These are phyloP conservation scores for Teinopalpus imperialis DNA, from an alignment of 2,888 invertebrate genomes.

Conservation along the genomic window DNA sequence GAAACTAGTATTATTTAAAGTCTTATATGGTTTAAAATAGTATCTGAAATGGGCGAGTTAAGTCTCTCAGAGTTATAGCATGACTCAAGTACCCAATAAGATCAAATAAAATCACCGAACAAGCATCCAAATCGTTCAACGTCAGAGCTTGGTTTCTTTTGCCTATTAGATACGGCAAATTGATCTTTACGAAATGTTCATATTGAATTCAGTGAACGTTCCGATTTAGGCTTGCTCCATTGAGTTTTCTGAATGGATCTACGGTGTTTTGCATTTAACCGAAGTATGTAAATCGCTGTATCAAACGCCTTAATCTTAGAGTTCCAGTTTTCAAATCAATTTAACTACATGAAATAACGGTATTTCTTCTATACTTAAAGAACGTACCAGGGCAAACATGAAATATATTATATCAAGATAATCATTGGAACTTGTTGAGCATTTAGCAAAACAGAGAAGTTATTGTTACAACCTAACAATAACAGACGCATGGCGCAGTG, in stretches of 20 bases:
- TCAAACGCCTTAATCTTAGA: too few relatives aligned
- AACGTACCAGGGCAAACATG: too few relatives aligned
- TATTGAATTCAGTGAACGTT: constrained; percentile 10
- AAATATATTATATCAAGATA: too few relatives aligned
- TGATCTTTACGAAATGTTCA: constrained; percentile 22
- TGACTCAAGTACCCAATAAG: constrained; percentile 20
- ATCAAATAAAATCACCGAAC: constrained; percentile 24
- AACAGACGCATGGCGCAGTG: too few relatives aligned
- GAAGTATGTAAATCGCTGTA: not conserved
- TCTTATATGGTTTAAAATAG: too few relatives aligned
- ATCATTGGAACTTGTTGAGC: too few relatives aligned
- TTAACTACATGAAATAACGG: too few relatives aligned
- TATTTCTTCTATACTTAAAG: too few relatives aligned
- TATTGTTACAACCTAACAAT: too few relatives aligned
- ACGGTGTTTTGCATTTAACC: constrained; percentile 17
- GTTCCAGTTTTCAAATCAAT: too few relatives aligned
- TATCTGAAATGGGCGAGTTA: constrained; percentile 5
- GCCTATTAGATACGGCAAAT: constrained; percentile 28
- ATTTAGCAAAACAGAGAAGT: too few relatives aligned
- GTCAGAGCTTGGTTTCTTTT: constrained; percentile 25
- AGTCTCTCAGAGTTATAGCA: constrained; percentile 9
- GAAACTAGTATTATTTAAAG: too few relatives aligned
- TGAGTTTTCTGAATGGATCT: constrained; percentile 10
- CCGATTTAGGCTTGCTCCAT: not conserved
- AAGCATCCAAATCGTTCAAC: constrained; percentile 28